These are phyloP conservation scores for Barypeithes pellucidus DNA, from an alignment of 2,888 invertebrate species.

Conservation along the genomic window DNA sequence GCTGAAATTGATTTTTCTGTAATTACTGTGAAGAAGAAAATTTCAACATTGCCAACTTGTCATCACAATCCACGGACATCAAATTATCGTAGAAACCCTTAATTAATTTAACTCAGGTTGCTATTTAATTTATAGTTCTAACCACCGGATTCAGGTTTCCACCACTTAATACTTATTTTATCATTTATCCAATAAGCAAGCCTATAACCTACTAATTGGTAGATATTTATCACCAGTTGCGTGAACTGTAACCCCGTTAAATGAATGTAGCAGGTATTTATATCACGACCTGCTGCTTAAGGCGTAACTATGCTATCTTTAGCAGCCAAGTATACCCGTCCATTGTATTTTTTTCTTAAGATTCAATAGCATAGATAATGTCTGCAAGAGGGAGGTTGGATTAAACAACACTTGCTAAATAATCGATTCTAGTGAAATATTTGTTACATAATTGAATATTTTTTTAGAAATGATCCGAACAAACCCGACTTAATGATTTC, in stretches of 20 bases:
- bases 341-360: constrained; percentile 60
- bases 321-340: constrained; percentile 55
- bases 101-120: neutral
- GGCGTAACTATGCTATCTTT: constrained; percentile 58
- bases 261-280: constrained; percentile 64
- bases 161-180: constrained; percentile 54
- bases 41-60: too few relatives aligned
- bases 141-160: constrained; percentile 17
- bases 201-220: constrained; percentile 69
- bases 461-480: too few relatives aligned
- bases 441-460: too few relatives aligned
- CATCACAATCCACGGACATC: too few relatives aligned
- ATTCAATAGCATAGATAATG: constrained; percentile 58
- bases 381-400: constrained; percentile 33
- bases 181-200: constrained; percentile 63
- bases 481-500: too few relatives aligned
- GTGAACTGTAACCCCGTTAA: constrained; percentile 67
- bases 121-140: neutral
- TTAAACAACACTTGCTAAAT: neutral
- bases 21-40: too few relatives aligned
- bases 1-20: too few relatives aligned
- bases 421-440: neutral
- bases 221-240: constrained; percentile 68
- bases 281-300: constrained; percentile 62
- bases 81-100: too few relatives aligned